Evolutionary conservation across 2,888 invertebrate species (phyloP).

Genomic region (Rhabditophanes sp.): DNA sequence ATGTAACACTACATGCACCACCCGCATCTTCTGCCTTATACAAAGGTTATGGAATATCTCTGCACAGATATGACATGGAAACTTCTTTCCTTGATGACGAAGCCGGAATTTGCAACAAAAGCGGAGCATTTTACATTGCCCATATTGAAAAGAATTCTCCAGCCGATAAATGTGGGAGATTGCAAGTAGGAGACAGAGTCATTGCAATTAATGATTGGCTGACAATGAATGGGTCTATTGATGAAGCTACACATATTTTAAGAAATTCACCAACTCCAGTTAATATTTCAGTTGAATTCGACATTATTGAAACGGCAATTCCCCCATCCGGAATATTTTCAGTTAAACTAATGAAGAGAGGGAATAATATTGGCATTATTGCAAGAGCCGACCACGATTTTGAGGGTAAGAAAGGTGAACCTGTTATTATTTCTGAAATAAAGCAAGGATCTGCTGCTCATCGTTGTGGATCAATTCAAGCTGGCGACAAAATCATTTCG

Average conservation of each 20-base stretch:
- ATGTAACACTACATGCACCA: slow-evolving; percentile 47
- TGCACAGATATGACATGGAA: slow-evolving; percentile 4
- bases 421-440: slow-evolving; percentile 71
- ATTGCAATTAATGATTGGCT: slow-evolving; percentile 66
- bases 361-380: slow-evolving; percentile 71
- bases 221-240: slow-evolving; percentile 43
- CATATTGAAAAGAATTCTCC: slow-evolving; percentile 55
- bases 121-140: slow-evolving; percentile 47
- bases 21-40: slow-evolving; percentile 36
- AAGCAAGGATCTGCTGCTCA: slow-evolving; percentile 76
- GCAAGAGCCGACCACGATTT: slow-evolving; percentile 47
- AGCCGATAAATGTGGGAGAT: slow-evolving; percentile 58
- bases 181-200: slow-evolving; percentile 46
- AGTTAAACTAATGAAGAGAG: slow-evolving; percentile 62
- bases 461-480: slow-evolving; percentile 60
- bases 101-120: too few species aligned
- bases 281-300: slow-evolving; percentile 46
- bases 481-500: slow-evolving; percentile 69
- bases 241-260: slow-evolving; percentile 44
- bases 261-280: slow-evolving; percentile 41
- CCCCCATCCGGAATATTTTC: slow-evolving; percentile 76
- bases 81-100: slow-evolving; percentile 13
- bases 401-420: slow-evolving; percentile 49
- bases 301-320: slow-evolving; percentile 61
- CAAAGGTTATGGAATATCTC: slow-evolving; percentile 14